A percentile compares a stretch with the other conserved stretches of the same genome.
Evolutionary conservation across 1,140 invertebrate species (phyloP).

Genomic region (Drosophila tristis): DNA sequence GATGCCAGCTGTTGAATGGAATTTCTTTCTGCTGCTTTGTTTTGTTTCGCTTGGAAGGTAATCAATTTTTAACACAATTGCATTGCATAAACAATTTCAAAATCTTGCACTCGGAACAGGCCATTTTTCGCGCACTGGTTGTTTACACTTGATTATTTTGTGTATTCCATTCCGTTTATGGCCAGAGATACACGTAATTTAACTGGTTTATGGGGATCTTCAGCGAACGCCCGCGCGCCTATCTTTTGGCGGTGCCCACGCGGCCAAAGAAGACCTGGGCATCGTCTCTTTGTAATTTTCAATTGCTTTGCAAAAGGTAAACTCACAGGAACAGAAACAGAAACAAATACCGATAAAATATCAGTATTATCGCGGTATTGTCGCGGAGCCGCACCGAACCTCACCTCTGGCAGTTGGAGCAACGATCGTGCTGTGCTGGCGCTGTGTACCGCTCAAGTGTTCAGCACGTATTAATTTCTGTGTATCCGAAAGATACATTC

Average conservation of each 20-base stretch:
- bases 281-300: conserved; percentile 19
- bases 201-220: conserved; percentile 57
- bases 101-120: conserved; percentile 47
- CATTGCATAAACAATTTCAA: conserved; percentile 72
- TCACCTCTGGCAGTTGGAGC: conserved; percentile 5
- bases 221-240: conserved; percentile 49
- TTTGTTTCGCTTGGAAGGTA: conserved; percentile 35
- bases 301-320: conserved; percentile 39
- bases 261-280: neutral
- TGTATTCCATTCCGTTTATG: conserved; percentile 23
- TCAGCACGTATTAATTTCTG: conserved; percentile 81
- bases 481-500: conserved; percentile 78
- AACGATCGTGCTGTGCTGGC: conserved; percentile 70
- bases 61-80: conserved; percentile 47
- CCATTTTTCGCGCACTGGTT: conserved; percentile 2
- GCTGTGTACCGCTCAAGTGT: conserved; percentile 75
- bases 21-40: conserved; percentile 21
- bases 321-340: conserved; percentile 21
- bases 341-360: conserved; percentile 3
- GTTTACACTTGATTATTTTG: conserved; percentile 46
- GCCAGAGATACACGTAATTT: conserved; percentile 44
- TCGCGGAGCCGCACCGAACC: conserved; percentile 5
- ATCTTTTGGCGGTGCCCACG: conserved; percentile 49
- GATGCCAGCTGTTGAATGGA: conserved; percentile 41
- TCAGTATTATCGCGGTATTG: neutral